Conservation (phyloP, 2,797 vertebrate species). For the Cryptoprocta ferox region DNA sequence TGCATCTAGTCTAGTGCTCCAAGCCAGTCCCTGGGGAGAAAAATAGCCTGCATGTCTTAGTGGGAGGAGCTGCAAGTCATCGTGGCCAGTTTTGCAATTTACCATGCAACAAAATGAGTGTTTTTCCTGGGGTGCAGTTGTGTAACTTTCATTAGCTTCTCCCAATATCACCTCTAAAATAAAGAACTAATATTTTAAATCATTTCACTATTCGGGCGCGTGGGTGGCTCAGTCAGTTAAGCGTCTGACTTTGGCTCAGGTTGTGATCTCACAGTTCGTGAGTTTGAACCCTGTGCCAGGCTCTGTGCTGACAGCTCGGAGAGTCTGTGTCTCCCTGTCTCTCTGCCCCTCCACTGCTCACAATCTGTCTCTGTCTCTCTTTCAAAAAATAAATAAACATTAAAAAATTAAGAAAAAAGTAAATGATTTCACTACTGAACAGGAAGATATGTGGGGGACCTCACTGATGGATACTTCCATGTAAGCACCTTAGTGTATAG, state of each 20-base stretch:
- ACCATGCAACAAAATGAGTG: too few species aligned
- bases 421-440: neutral
- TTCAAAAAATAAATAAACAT: too few species aligned
- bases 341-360: too few species aligned
- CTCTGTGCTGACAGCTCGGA: too few species aligned
- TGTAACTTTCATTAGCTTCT: neutral
- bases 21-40: neutral
- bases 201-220: neutral
- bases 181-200: neutral
- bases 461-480: neutral
- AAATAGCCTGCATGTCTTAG: fast-evolving
- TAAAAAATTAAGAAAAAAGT: too few species aligned
- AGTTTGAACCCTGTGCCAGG: too few species aligned
- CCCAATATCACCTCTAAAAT: neutral
- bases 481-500: neutral
- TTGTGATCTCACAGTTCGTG: too few species aligned
- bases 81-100: neutral
- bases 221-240: too few species aligned
- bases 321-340: too few species aligned
- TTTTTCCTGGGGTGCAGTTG: too few species aligned
- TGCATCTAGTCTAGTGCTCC: neutral
- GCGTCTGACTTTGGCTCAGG: too few species aligned
- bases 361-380: too few species aligned
- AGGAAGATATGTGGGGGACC: neutral
- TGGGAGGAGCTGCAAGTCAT: neutral